A percentile compares a stretch with the other conserved stretches of the same genome.
These are phyloP conservation scores for Cacoxenus indagator DNA, from an alignment of 2,888 invertebrate genomes.

Conservation along the genomic window DNA sequence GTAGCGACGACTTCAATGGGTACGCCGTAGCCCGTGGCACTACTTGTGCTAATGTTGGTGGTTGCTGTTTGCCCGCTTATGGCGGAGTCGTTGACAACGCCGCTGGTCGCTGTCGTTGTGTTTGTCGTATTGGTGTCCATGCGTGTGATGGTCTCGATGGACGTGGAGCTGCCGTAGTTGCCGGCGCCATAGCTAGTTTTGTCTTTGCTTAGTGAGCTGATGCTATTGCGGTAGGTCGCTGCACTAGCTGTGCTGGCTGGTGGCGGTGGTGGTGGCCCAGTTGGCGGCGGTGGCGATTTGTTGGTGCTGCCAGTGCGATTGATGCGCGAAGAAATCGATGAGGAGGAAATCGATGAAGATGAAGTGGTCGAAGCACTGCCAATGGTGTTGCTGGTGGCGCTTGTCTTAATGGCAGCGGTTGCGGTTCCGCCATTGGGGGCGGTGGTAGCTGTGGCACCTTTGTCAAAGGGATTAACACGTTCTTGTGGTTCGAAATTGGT, in stretches of 20 bases:
- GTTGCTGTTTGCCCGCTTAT: constrained; percentile 41
- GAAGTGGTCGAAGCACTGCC: constrained; percentile 55
- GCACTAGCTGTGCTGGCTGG: constrained; percentile 48
- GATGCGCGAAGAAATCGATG: constrained; percentile 65
- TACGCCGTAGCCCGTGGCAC: constrained; percentile 28
- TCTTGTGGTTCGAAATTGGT: constrained; percentile 70
- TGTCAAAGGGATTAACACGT: constrained; percentile 70
- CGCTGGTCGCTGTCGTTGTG: constrained; percentile 50
- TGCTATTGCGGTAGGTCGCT: constrained; percentile 58
- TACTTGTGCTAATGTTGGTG: constrained; percentile 43
- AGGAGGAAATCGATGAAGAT: constrained; percentile 61
- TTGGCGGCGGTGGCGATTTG: constrained; percentile 63
- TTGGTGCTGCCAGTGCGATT: constrained; percentile 62
- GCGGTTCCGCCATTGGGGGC: no score
- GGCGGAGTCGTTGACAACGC: constrained; percentile 31
- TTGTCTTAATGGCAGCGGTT: constrained; percentile 38
- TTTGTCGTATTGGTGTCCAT: constrained; percentile 64
- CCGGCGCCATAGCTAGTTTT: constrained; percentile 54
- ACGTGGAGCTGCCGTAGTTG: constrained; percentile 61
- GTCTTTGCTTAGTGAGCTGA: constrained; percentile 50
- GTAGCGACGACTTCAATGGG: constrained; percentile 48
- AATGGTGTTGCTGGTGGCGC: constrained; percentile 38
- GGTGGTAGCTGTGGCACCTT: constrained; percentile 53
- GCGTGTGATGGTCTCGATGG: constrained; percentile 65
- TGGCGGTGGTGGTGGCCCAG: constrained; percentile 64